A percentile compares a stretch with the other conserved stretches of the same genome.
phyloP scores from a whole-genome alignment of 2,888 invertebrate genomes.

The Hipparchia sbordonii region DNA sequence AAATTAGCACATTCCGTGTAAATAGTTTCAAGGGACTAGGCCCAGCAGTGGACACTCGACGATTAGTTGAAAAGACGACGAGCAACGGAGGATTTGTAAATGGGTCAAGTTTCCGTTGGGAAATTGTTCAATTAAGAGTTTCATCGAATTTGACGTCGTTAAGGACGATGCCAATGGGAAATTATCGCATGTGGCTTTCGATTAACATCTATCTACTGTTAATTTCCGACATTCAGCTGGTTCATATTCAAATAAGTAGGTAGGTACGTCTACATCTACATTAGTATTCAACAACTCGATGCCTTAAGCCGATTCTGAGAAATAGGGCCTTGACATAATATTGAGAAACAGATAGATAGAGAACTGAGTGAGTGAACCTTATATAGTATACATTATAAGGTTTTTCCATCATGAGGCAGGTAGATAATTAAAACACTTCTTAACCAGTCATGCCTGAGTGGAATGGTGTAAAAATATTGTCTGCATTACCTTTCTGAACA shows the following conservation, averaged over 20 bases:
- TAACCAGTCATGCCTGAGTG: no score
- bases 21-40: background rate
- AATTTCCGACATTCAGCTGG: background rate
- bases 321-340: no score
- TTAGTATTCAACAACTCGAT: background rate
- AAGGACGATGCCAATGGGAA: slow-evolving; percentile 56
- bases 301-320: no score
- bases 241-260: background rate
- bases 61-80: background rate
- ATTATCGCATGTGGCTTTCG: slow-evolving; percentile 9
- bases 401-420: no score
- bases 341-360: no score
- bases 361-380: no score
- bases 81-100: background rate
- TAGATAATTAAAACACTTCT: no score
- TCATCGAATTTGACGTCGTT: slow-evolving; percentile 64
- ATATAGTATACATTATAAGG: no score
- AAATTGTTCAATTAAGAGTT: slow-evolving; percentile 65
- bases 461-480: no score
- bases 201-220: slow-evolving; percentile 7
- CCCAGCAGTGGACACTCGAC: background rate
- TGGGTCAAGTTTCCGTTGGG: slow-evolving; percentile 53
- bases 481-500: no score
- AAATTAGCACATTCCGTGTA: no score
- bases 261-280: background rate